phyloP scores from a whole-genome alignment of 1,140 invertebrate genomes.

The Trichoplusia ni region DNA sequence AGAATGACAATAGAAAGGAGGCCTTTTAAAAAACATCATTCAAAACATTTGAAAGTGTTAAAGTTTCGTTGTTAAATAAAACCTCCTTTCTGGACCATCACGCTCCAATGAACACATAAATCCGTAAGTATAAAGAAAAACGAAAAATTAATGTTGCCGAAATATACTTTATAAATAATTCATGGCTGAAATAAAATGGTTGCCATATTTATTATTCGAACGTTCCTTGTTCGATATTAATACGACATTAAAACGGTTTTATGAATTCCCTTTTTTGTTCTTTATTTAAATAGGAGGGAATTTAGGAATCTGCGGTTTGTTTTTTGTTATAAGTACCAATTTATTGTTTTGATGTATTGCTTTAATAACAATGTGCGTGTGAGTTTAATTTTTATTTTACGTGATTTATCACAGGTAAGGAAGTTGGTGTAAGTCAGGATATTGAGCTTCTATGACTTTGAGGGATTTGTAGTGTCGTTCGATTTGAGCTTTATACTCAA shows the following conservation, averaged over 20 bases:
- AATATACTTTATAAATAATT: conserved; percentile 24
- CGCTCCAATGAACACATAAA: background rate
- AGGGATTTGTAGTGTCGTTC: too few species aligned
- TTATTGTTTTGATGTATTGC: background rate
- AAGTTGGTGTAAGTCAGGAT: too few species aligned
- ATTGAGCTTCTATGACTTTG: too few species aligned
- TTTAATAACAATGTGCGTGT: too few species aligned
- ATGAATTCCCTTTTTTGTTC: conserved; percentile 1
- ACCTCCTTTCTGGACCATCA: too few species aligned
- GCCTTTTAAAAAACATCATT: too few species aligned
- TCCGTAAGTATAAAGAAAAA: background rate
- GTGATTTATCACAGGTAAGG: too few species aligned
- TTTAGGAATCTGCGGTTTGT: background rate
- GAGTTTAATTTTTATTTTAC: too few species aligned
- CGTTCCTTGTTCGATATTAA: background rate
- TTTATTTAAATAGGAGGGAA: background rate
- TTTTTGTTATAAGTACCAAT: background rate
- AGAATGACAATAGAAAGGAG: too few species aligned
- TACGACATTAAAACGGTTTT: conserved; percentile 6
- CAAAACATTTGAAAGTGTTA: too few species aligned
- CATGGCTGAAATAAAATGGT: conserved; percentile 3
- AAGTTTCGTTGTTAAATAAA: too few species aligned
- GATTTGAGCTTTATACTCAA: too few species aligned
- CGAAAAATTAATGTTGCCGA: conserved; percentile 2
- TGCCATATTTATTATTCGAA: background rate